Evolutionary conservation across 2,888 invertebrate genomes (phyloP).

Genomic region (Rotaria sp.): DNA sequence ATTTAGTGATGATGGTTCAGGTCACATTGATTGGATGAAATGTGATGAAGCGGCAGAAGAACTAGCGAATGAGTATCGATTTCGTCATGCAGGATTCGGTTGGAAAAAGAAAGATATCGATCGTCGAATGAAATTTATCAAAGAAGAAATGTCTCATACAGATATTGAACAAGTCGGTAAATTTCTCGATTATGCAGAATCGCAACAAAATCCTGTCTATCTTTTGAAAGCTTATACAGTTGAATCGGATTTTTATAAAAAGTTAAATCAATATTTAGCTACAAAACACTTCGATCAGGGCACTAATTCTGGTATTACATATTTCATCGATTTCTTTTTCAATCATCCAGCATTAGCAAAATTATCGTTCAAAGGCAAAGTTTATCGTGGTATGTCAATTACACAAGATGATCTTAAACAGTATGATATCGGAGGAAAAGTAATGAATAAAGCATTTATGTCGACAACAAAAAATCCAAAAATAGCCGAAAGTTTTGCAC

Average conservation of each 20-base stretch:
- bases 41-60: background rate
- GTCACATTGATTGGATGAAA: slow-evolving; percentile 11
- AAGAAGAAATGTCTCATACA: background rate
- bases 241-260: background rate
- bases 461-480: background rate
- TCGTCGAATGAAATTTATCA: background rate
- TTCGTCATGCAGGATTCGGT: background rate
- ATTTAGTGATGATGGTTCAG: background rate
- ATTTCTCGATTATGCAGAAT: background rate
- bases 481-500: background rate
- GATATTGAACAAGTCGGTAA: background rate
- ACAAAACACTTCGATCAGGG: background rate
- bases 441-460: background rate
- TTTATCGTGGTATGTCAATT: background rate
- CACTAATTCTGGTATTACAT: background rate
- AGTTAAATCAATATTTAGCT: background rate
- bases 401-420: background rate
- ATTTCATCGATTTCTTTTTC: background rate
- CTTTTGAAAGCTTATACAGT: background rate
- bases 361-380: background rate
- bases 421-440: background rate
- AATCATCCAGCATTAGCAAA: background rate
- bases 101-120: background rate
- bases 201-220: background rate
- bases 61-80: background rate